These are phyloP conservation scores for Gambelia wislizenii DNA, from an alignment of 2,797 vertebrate species.

Conservation along the genomic window DNA sequence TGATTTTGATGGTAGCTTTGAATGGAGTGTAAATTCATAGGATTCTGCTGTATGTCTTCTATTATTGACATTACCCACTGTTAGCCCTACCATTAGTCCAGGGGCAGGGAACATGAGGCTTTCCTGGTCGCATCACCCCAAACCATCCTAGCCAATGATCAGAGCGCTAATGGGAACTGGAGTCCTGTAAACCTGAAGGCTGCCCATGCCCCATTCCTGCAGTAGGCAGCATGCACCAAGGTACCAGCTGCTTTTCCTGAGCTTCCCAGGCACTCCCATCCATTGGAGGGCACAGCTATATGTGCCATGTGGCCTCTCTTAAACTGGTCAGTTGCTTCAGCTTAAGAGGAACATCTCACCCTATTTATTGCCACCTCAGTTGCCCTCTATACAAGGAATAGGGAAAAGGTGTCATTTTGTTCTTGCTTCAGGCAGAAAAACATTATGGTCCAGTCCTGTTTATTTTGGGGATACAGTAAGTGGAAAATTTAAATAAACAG, in stretches of 20 bases:
- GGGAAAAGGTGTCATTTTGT: not conserved
- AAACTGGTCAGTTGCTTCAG: not conserved
- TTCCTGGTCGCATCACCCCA: not conserved
- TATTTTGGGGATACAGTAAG: not conserved
- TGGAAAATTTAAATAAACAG: not conserved
- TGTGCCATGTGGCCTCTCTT: not conserved
- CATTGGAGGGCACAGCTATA: not conserved
- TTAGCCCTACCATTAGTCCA: not conserved
- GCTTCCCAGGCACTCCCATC: not conserved
- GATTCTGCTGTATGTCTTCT: not conserved
- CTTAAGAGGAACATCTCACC: not conserved
- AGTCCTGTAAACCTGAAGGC: not conserved
- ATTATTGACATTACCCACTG: not conserved
- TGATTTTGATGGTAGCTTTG: not conserved
- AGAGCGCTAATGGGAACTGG: not conserved
- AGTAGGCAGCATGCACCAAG: not conserved
- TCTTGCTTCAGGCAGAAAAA: not conserved
- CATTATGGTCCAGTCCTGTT: not conserved
- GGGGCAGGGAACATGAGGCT: not conserved
- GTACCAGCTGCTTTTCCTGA: not conserved
- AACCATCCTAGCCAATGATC: not conserved
- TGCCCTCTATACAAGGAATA: not conserved
- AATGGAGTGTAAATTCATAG: not conserved
- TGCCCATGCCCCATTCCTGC: not conserved
- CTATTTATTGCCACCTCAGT: not conserved